Evolutionary conservation across 1,140 invertebrate species (phyloP).

Genomic region (Drosophila funebris): DNA sequence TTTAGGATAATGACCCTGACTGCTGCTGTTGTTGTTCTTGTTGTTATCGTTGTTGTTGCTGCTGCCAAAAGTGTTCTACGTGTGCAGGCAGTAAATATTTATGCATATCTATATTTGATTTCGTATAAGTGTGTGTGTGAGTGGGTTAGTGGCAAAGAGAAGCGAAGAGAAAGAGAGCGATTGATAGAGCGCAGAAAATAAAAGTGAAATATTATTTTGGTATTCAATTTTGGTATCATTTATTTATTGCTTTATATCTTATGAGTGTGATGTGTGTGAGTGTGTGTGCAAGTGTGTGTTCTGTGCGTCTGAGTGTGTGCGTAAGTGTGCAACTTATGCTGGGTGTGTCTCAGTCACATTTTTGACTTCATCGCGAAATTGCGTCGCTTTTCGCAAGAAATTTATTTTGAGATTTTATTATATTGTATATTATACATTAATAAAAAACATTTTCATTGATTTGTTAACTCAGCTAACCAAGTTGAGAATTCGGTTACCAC

Average conservation of each 20-base stretch:
- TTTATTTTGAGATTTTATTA: too few species aligned
- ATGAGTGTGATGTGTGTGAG: neutral
- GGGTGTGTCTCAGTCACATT: slow-evolving; percentile 28
- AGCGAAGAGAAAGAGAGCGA: neutral
- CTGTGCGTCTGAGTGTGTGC: neutral
- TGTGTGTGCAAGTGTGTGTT: neutral
- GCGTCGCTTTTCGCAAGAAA: neutral
- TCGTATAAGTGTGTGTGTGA: neutral
- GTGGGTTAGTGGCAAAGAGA: neutral
- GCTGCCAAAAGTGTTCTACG: slow-evolving; percentile 44
- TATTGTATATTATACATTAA: too few species aligned
- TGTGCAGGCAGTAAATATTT: slow-evolving; percentile 23
- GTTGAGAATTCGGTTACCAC: too few species aligned
- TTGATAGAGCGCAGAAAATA: slow-evolving; percentile 14
- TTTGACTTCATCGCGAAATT: slow-evolving; percentile 5
- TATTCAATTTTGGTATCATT: slow-evolving; percentile 32
- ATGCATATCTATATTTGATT: slow-evolving; percentile 11
- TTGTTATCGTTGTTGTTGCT: slow-evolving; percentile 6
- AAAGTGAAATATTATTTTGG: slow-evolving; percentile 57
- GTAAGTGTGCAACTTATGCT: slow-evolving; percentile 1
- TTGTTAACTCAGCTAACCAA: too few species aligned
- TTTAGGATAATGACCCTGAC: slow-evolving; percentile 70
- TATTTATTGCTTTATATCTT: slow-evolving; percentile 34
- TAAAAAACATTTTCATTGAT: too few species aligned
- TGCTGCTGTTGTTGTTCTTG: slow-evolving; percentile 12